A percentile compares a stretch with the other conserved stretches of the same genome.
phyloP scores from a whole-genome alignment of 2,113 vertebrate species.

The Crotalus horridus region DNA sequence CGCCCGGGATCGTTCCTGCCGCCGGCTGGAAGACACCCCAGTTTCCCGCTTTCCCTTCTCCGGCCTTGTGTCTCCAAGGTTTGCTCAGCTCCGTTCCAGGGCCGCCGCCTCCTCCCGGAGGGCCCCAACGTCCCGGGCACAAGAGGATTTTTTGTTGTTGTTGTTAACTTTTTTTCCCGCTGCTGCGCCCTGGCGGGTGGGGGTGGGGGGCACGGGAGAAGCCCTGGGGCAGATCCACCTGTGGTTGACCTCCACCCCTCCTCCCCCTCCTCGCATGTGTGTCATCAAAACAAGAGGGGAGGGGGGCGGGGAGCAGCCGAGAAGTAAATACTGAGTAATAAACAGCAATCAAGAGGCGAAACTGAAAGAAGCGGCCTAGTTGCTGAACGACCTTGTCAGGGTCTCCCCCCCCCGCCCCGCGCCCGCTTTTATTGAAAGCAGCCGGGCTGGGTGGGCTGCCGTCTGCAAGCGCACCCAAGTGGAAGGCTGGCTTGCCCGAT shows the following conservation, averaged over 20 bases:
- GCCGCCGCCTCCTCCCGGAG: neutral
- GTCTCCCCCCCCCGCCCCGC: neutral
- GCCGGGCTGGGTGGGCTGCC: neutral
- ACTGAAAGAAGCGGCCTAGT: neutral
- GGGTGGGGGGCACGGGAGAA: too few relatives aligned
- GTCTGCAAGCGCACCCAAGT: neutral
- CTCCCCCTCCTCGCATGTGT: conserved; percentile 26
- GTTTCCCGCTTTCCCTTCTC: neutral
- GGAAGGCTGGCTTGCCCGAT: neutral
- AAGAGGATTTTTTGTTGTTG: neutral
- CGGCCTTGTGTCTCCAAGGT: neutral
- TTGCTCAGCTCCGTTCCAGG: neutral
- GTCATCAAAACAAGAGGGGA: conserved; percentile 37
- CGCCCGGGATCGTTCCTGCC: neutral
- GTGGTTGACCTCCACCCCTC: neutral
- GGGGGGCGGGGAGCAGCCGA: neutral
- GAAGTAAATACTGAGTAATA: neutral
- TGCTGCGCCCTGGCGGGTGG: neutral
- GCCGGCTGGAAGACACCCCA: neutral
- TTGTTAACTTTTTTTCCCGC: too few relatives aligned
- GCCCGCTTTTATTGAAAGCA: neutral
- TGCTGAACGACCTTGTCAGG: neutral
- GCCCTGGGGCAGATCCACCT: conserved; percentile 26
- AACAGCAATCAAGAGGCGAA: neutral
- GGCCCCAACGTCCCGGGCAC: neutral